Base-by-base conservation (phyloP, 2,797 vertebrate genomes). In the Chromis chromis region DNA sequence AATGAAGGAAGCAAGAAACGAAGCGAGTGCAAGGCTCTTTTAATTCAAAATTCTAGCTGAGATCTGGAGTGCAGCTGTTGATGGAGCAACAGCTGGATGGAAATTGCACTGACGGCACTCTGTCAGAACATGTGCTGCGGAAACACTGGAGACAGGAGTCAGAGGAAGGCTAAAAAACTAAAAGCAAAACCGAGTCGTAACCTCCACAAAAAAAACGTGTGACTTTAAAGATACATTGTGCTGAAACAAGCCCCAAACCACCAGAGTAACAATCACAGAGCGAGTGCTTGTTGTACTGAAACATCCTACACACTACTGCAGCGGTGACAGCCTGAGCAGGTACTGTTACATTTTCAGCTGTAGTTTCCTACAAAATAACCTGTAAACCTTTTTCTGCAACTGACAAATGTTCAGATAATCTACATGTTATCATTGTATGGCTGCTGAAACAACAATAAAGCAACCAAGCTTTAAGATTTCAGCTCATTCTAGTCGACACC, bases 21-120 rank as follows among this genome's bases (percentile, higher is more conserved):
- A 7, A 10, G 14, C 42, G 33, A 52, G 36, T 33, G 49, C 69
- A 11, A 60, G 36, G 27, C 19, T 10, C 62, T 31, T 52, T 65
- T 22, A 22, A 40, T 65, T 42, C 48, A 28, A 73, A 57, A 33
- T 25, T 57, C 7, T 1, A 36, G 28, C 61, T 64, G 66, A 1
- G 42, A 55, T 72, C 39, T 70, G 49, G 74, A 65, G 56, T 10
- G 70, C 76, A 79, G 67, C 79, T 81, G 76, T 19, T 73, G 52
- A 57, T 25, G 17, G 57, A 58, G 56, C 63, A 84, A 76, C 82
- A 81, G 73, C 75, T 85, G 74, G 64, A 72, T 27, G 49, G 62
- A 46, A 69, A 48, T 33, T 50, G 65, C 70, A 61, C 36, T 24
- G 40, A 39, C 52, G 48, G 72, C 63, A 49, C 27, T 61, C 53